Base-by-base conservation (phyloP, 2,888 invertebrate species). In the Napeogenes inachia region DNA sequence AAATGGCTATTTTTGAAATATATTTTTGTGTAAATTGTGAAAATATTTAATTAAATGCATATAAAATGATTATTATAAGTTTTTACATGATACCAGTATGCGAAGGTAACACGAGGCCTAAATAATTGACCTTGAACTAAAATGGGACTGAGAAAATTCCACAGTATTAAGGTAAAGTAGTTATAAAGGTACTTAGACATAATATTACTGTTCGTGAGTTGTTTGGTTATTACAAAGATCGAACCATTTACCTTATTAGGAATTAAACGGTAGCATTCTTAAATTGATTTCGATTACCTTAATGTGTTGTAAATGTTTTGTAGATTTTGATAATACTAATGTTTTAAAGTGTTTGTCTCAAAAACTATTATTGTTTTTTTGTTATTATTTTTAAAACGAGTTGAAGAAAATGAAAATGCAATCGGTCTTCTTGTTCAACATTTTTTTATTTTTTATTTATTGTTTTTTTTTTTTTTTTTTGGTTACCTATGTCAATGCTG, bases 151-250 rank as follows among this genome's bases (percentile, higher is more conserved):
- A 62, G 62, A 63, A 61, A 62, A 59, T 50, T 58, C 58, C 54
- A 47, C 60, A 46, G 56, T 60, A 61, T 60, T 56, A 47, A 45
- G 33, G 61, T 56, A 54, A 53, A 21, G 54, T 47, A 47, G n/a
- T 13, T 47, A 47, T 47, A n/a, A 8, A 33, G 45, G 55, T 59
- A 50, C 21, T 30, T 21, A 62, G 45, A 59, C 62, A 61, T 60
- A 64, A 67, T 61, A 64, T 64, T 64, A 62, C 60, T 54, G 63
- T 46, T 33, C 63, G 59, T 64, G 62, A 59, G 58, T 60, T 57
- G 47, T 56, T 54, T 10, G 45, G 50, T 35, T 56, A 57, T 67
- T 57, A 67, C 54, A 63, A 61, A 59, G 59, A 59, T 56, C 59
- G 57, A 57, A 56, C 42, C 45, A 63, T 62, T 62, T 61, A 33